Evolutionary conservation across 2,113 vertebrate genomes (phyloP).

Genomic region (Catharus minimus): DNA sequence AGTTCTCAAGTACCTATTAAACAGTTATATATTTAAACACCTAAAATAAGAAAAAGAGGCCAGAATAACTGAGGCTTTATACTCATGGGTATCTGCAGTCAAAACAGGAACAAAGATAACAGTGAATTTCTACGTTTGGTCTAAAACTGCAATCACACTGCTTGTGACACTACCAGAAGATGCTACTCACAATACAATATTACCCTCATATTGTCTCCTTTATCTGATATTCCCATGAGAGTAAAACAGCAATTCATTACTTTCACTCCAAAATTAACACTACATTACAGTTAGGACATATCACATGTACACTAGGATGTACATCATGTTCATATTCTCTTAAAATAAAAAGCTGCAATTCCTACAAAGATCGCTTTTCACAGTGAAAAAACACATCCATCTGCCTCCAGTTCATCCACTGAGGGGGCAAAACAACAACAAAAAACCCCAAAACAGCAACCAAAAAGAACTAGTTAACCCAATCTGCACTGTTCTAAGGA

Average conservation of each 20-base stretch:
- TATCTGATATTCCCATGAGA: not conserved
- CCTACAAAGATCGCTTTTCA: not conserved
- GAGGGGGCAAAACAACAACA: not conserved
- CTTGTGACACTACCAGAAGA: not conserved
- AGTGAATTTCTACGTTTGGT: not conserved
- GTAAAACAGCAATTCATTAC: not conserved
- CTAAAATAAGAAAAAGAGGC: not conserved
- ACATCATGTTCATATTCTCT: not conserved
- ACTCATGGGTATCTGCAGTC: not conserved
- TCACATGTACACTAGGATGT: not conserved
- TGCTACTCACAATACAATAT: not conserved
- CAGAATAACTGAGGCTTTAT: not conserved
- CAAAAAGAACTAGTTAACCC: not conserved
- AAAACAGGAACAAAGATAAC: not conserved
- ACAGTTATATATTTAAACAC: not conserved
- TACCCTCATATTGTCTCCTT: not conserved
- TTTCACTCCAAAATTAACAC: not conserved
- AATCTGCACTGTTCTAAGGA: not conserved
- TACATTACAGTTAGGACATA: not conserved
- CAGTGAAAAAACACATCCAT: not conserved
- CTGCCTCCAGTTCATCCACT: rapidly evolving
- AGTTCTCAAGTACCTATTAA: not conserved
- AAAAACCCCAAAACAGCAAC: not conserved
- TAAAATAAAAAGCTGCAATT: not conserved
- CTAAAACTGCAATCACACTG: not conserved